Evolutionary conservation across 1,140 invertebrate genomes (phyloP).

Genomic region (Microplitis demolitor): DNA sequence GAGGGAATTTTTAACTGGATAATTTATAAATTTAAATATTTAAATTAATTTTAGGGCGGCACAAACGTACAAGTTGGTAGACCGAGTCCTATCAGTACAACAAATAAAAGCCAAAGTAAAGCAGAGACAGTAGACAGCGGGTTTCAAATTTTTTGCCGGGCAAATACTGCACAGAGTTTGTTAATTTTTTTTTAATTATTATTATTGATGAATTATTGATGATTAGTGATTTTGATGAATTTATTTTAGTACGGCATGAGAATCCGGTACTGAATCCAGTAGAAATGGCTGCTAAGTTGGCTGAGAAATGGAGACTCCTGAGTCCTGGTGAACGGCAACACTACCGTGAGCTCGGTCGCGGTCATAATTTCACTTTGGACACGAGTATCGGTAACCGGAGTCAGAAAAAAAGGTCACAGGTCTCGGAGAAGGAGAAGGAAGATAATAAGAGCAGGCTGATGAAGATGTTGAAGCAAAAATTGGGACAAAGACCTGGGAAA

Average conservation of each 20-base stretch:
- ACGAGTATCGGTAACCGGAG: not conserved
- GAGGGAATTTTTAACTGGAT: too few relatives aligned
- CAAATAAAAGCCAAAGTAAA: not conserved
- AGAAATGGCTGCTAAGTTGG: slow-evolving; percentile 51
- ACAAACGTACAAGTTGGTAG: not conserved
- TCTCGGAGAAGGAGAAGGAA: slow-evolving; percentile 14
- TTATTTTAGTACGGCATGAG: slow-evolving; percentile 38
- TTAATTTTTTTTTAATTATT: slow-evolving; percentile 27
- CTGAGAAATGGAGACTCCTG: slow-evolving; percentile 53
- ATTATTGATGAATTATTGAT: slow-evolving; percentile 6
- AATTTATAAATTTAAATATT: not conserved
- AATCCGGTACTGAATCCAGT: slow-evolving; percentile 51
- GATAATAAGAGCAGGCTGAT: slow-evolving; percentile 33
- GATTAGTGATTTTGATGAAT: slow-evolving; percentile 4
- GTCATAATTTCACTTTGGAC: not conserved
- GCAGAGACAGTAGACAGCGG: too few relatives aligned
- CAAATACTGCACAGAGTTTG: not conserved
- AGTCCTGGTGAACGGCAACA: slow-evolving; percentile 54
- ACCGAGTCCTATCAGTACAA: not conserved
- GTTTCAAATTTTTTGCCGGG: too few relatives aligned
- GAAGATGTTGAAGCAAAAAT: slow-evolving; percentile 31
- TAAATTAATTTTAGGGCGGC: not conserved
- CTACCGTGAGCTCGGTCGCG: slow-evolving; percentile 50
- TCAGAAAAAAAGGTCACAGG: slow-evolving; percentile 26
- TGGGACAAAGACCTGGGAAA: not conserved